These are phyloP conservation scores for Moxostoma hubbsi DNA, from an alignment of 2,797 vertebrate genomes.

Conservation along the genomic window DNA sequence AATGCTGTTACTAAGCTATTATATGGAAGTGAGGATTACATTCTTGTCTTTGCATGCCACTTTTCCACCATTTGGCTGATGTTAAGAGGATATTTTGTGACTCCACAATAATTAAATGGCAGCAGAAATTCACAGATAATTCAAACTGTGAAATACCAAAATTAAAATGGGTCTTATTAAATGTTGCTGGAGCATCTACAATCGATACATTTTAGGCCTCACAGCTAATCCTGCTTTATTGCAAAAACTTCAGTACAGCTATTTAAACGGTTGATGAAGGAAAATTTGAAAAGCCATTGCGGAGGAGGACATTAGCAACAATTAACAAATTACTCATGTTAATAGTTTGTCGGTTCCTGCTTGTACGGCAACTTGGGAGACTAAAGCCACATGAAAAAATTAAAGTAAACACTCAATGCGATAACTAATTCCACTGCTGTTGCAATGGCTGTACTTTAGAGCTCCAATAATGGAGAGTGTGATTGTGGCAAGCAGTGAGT, in stretches of 20 bases:
- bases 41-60: conserved; percentile 37
- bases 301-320: conserved; percentile 52
- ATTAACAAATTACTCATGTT: conserved; percentile 58
- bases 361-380: conserved; percentile 2
- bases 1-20: conserved; percentile 47
- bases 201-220: conserved; percentile 56
- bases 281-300: conserved; percentile 51
- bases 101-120: conserved; percentile 56
- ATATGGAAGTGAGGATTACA: conserved; percentile 42
- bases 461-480: conserved; percentile 24
- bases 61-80: conserved; percentile 38
- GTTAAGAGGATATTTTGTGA: conserved; percentile 50
- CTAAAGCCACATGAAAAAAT: conserved; percentile 43
- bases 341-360: conserved; percentile 38
- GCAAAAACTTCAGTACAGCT: conserved; percentile 46
- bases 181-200: conserved; percentile 44
- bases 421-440: conserved; percentile 16
- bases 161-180: conserved; percentile 54
- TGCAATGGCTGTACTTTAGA: conserved; percentile 2
- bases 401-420: conserved; percentile 39
- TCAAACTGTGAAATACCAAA: conserved; percentile 54
- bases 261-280: conserved; percentile 53
- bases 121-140: conserved; percentile 51
- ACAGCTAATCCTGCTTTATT: conserved; percentile 57
- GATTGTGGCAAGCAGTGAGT: conserved; percentile 20